Base-by-base conservation (phyloP, 2,888 invertebrate species). In the Hydrotaea diabolus region DNA sequence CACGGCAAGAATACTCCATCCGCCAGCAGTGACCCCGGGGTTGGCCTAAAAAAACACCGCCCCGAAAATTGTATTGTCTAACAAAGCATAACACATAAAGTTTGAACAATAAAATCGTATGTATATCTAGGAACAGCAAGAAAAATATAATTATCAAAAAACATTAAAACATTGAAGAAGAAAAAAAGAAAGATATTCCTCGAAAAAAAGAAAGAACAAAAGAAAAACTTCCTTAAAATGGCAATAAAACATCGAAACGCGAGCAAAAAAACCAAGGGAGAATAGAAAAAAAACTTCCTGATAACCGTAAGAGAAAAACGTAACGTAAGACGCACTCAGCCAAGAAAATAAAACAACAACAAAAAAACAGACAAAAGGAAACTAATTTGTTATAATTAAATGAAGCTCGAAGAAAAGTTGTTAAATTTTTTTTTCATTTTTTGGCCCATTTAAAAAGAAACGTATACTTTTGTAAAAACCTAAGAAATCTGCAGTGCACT, bases 41-140 rank as follows among this genome's bases (percentile, higher is more conserved):
- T 7, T 7, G 7, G 31, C 2, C 31, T 4, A 53, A 55, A 55
- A 19, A 66, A 5, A 66, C 21, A 69, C 21, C n/a, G n/a, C n/a
- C n/a, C n/a, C n/a, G 17, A 71, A 66, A 71, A 31, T 71, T 71
- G 53, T 71, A 53, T 53, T 71, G 53, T 53, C 53, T 71, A 71
- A 71, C 71, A 71, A 71, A 71, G 71, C 71, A 53, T 53, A 71
- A 71, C 49, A 71, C 71, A 71, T 23, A 71, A 71, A 53, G 71
- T 49, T 53, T 9, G n/a, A n/a, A 71, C 71, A 71, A 53, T 71
- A 71, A 71, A 71, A 53, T 53, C 31, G 17, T 69, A 8, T 21
- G 36, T n/a, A 49, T 46, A 46, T n/a, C 13, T 7, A 19, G 9
- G 39, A 39, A 66, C 39, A 46, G 43, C 39, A 13, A 46, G n/a